Conservation (phyloP, 1,140 invertebrate species). For the Euura lappo region DNA sequence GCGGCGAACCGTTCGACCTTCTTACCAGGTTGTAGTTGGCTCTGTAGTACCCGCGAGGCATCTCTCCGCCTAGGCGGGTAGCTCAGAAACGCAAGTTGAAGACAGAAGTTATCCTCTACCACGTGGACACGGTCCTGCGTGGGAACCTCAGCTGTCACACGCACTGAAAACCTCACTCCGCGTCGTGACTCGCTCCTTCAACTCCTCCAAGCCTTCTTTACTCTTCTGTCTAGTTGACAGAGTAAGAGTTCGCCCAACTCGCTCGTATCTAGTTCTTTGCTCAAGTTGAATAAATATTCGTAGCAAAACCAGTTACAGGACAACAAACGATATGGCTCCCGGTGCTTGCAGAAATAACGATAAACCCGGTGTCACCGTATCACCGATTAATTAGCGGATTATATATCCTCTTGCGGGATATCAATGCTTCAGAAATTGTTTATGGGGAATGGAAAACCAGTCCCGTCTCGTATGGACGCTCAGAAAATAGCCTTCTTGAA, state of each 20-base stretch:
- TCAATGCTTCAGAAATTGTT: neutral
- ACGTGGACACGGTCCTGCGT: constrained; percentile 3
- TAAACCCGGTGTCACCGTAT: neutral
- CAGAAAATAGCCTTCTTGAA: too few species aligned
- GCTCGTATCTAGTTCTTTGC: neutral
- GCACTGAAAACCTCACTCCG: neutral
- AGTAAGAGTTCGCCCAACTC: neutral
- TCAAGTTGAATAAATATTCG: too few species aligned
- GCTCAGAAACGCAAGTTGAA: neutral
- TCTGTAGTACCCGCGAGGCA: too few species aligned
- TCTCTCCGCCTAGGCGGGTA: too few species aligned
- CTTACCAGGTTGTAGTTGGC: neutral
- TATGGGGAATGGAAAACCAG: too few species aligned
- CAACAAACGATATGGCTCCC: neutral
- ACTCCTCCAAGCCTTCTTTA: neutral
- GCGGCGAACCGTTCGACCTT: constrained; percentile 6
- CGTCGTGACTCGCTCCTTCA: neutral
- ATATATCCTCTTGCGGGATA: neutral
- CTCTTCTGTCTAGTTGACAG: constrained; percentile 1
- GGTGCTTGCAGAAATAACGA: neutral
- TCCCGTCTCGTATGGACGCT: too few species aligned
- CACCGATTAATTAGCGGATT: neutral
- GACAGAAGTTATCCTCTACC: neutral
- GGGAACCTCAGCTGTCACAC: constrained; percentile 6
- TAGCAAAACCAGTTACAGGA: neutral